These are phyloP conservation scores for Esox lucius DNA, from an alignment of 2,797 vertebrate genomes.

Conservation along the genomic window DNA sequence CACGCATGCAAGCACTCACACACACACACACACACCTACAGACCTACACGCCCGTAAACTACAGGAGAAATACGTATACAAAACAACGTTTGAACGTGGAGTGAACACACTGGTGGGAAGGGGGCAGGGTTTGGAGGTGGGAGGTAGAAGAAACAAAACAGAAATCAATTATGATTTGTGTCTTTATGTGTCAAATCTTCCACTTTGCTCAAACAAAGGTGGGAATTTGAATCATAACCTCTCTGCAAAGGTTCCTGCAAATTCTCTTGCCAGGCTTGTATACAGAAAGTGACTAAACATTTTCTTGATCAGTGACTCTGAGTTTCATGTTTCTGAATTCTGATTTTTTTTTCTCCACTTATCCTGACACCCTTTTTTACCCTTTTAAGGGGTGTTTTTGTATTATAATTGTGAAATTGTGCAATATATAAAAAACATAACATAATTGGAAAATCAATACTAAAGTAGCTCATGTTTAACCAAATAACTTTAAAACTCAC, in stretches of 20 bases:
- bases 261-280: too few relatives aligned
- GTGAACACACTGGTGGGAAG: not conserved
- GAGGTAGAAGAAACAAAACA: slow-evolving; percentile 23
- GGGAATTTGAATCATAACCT: slow-evolving; percentile 52
- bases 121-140: not conserved
- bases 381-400: too few relatives aligned
- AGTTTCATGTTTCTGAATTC: too few relatives aligned
- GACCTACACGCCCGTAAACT: slow-evolving; percentile 2
- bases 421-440: too few relatives aligned
- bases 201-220: slow-evolving; percentile 45
- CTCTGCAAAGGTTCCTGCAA: slow-evolving; percentile 54
- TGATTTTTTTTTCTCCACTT: too few relatives aligned
- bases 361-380: too few relatives aligned
- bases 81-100: not conserved
- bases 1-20: slow-evolving; percentile 7
- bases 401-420: too few relatives aligned
- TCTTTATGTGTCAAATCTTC: slow-evolving; percentile 58
- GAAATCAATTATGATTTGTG: slow-evolving; percentile 30
- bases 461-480: too few relatives aligned
- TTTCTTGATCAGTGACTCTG: too few relatives aligned
- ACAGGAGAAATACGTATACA: not conserved
- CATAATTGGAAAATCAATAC: too few relatives aligned
- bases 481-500: too few relatives aligned
- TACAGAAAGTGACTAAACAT: too few relatives aligned
- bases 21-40: not conserved